Percentiles rank a stretch among this genome's conserved stretches.
These are phyloP conservation scores for Falco novaeseelandiae DNA, from an alignment of 2,797 vertebrate genomes.

Conservation along the genomic window DNA sequence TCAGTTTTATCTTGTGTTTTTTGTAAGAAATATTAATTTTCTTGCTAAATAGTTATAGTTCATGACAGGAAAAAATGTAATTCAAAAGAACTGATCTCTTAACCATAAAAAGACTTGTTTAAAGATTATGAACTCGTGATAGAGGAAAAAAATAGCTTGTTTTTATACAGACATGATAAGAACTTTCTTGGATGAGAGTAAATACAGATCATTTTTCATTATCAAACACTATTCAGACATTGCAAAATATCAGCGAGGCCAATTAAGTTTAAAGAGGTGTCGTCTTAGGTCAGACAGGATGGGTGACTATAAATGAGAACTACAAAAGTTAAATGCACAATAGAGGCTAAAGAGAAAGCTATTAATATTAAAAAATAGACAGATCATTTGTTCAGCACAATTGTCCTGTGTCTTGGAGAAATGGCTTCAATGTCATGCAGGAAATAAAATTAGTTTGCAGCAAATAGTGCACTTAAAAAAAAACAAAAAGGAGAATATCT, in stretches of 20 bases:
- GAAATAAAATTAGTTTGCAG: not conserved
- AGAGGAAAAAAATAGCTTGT: not conserved
- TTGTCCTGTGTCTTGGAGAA: not conserved
- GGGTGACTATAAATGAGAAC: not conserved
- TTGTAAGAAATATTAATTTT: not conserved
- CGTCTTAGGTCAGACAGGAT: not conserved
- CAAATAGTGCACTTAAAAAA: not conserved
- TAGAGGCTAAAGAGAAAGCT: not conserved
- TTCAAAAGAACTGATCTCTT: not conserved
- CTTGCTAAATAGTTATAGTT: not conserved
- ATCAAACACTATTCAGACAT: not conserved
- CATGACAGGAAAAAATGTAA: not conserved
- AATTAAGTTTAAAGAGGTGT: not conserved
- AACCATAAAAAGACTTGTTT: fast-evolving
- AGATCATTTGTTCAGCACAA: not conserved
- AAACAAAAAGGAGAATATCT: not conserved
- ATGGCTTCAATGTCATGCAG: not conserved
- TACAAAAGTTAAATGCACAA: not conserved
- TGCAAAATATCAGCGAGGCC: not conserved
- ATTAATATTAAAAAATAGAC: not conserved
- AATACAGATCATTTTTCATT: not conserved
- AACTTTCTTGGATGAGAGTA: not conserved
- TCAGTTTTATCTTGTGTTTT: not conserved
- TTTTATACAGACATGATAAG: not conserved
- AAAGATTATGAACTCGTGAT: not conserved